A percentile compares a stretch with the other conserved stretches of the same genome.
Conservation (phyloP, 2,888 invertebrate genomes). For the Netelia inedita region DNA sequence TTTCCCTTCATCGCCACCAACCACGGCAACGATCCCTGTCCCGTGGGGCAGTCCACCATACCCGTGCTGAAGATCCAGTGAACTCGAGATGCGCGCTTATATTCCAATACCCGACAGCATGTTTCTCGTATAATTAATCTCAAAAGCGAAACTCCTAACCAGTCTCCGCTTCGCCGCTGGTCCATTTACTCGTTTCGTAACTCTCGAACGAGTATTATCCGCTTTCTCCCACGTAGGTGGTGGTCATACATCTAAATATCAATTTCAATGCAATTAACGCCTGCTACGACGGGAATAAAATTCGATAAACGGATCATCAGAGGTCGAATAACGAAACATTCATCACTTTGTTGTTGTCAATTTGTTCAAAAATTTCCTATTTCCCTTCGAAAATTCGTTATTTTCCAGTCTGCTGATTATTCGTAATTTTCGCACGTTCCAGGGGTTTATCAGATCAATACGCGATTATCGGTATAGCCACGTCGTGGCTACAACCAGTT, state of each 20-base stretch:
- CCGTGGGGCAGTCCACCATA: conserved; percentile 12
- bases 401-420: not conserved
- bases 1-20: conserved; percentile 9
- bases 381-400: not conserved
- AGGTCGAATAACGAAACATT: no score
- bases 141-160: conserved; percentile 26
- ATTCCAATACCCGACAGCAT: conserved; percentile 18
- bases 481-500: not conserved
- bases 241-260: conserved; percentile 14
- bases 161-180: not conserved
- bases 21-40: conserved; percentile 21
- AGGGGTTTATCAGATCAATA: not conserved
- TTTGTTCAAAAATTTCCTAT: no score
- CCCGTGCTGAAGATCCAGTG: not conserved
- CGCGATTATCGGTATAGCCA: not conserved
- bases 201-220: conserved; percentile 16
- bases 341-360: no score
- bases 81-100: conserved; percentile 9
- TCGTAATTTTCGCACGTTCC: not conserved
- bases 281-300: not conserved
- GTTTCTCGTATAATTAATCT: conserved; percentile 45
- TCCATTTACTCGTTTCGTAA: conserved; percentile 8
- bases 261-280: conserved; percentile 5
- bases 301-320: no score
- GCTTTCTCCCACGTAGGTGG: not conserved